phyloP scores from a whole-genome alignment of 2,113 vertebrate species.

The Sialia sialis region DNA sequence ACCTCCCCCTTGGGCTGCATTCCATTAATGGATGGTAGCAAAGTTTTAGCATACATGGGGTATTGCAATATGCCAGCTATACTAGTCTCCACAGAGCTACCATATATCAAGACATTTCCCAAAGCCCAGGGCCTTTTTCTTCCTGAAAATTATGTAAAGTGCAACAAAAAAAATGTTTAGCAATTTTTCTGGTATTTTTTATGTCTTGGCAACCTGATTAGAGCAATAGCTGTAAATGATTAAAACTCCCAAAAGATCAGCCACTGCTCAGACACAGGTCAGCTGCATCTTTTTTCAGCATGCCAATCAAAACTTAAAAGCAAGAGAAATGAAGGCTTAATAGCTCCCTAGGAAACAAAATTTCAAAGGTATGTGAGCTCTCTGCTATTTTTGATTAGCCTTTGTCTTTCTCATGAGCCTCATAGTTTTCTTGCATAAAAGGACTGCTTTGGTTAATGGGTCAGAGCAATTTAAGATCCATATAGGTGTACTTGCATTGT shows the following conservation, averaged over 20 bases:
- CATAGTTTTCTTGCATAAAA: background rate
- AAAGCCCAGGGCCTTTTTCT: background rate
- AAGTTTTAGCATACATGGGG: background rate
- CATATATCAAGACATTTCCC: background rate
- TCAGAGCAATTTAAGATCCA: background rate
- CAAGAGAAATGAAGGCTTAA: conserved; percentile 2
- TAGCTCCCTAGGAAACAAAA: conserved; percentile 14
- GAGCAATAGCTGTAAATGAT: background rate
- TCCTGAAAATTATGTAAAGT: background rate
- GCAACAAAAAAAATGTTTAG: background rate
- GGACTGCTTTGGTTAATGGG: background rate
- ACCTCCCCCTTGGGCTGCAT: background rate
- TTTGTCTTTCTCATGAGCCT: background rate
- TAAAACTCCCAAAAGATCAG: background rate
- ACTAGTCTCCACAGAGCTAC: background rate
- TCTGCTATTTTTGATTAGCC: background rate
- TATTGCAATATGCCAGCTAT: background rate
- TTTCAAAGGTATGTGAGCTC: background rate
- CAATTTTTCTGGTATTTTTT: background rate
- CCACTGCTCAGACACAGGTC: background rate
- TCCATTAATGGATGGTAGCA: background rate
- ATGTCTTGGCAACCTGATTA: background rate
- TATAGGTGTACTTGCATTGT: background rate
- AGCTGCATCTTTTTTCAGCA: background rate
- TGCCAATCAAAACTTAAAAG: conserved; percentile 10